phyloP scores from a whole-genome alignment of 2,797 vertebrate genomes.

The Paramormyrops hopkinsi region DNA sequence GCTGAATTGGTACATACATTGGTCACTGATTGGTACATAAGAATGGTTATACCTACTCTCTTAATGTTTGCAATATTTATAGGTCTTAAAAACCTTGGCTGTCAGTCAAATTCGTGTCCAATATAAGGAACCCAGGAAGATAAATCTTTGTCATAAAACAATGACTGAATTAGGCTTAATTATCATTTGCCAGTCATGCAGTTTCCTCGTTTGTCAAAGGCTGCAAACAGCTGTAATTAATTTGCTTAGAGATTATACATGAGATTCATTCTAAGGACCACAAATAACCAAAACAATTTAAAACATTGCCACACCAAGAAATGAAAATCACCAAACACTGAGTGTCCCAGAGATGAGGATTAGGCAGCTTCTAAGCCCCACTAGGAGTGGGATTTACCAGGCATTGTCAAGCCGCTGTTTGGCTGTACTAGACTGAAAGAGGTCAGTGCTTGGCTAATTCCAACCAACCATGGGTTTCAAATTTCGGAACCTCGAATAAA shows the following conservation, averaged over 20 bases:
- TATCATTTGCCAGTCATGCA: background rate
- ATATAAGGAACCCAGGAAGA: background rate
- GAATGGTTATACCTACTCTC: background rate
- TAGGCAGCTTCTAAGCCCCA: background rate
- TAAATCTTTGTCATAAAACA: background rate
- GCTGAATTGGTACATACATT: background rate
- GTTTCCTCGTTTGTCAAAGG: background rate
- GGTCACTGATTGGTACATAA: background rate
- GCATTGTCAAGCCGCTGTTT: background rate
- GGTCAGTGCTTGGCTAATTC: constrained; percentile 2
- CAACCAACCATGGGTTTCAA: background rate
- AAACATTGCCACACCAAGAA: background rate
- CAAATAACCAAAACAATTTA: background rate
- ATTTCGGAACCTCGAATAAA: background rate
- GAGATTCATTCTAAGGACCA: background rate
- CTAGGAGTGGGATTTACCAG: background rate
- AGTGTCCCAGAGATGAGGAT: background rate
- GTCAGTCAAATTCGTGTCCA: background rate
- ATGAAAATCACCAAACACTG: background rate
- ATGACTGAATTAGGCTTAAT: background rate
- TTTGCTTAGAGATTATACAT: background rate
- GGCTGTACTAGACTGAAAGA: background rate
- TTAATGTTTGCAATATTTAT: background rate
- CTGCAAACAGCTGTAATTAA: background rate
- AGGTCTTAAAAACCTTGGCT: background rate